Percentiles rank a stretch among this genome's conserved stretches.
Evolutionary conservation across 1,140 invertebrate species (phyloP).

Genomic region (Tetramorium parvispinum): DNA sequence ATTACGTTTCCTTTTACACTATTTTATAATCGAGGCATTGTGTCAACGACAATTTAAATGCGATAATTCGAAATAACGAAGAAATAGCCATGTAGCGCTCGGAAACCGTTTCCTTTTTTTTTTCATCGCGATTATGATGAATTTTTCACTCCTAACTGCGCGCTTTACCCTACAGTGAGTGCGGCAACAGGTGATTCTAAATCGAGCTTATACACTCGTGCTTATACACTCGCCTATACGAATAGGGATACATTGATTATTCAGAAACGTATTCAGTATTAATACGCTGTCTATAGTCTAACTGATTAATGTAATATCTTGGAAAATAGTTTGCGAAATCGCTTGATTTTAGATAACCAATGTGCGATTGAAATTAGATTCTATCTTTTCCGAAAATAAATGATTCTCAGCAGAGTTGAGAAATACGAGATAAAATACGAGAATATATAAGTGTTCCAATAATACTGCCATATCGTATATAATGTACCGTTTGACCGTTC

Average conservation of each 20-base stretch:
- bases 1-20: background rate
- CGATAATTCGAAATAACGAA: background rate
- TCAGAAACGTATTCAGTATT: conserved; percentile 16
- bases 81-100: background rate
- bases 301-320: conserved; percentile 1
- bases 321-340: background rate
- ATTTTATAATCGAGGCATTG: background rate
- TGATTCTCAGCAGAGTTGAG: background rate
- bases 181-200: conserved; percentile 9
- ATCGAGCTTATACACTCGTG: background rate
- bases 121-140: background rate
- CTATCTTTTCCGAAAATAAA: background rate
- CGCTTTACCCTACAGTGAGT: background rate
- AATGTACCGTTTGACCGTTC: background rate
- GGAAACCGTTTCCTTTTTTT: background rate
- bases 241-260: conserved; percentile 5
- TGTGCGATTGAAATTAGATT: background rate
- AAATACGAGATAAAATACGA: background rate
- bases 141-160: background rate
- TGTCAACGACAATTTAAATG: conserved; percentile 6
- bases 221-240: conserved; percentile 7
- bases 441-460: background rate
- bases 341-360: background rate
- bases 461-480: background rate
- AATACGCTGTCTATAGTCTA: background rate